These are phyloP conservation scores for Erebia ligea DNA, from an alignment of 2,888 invertebrate species.

Conservation along the genomic window DNA sequence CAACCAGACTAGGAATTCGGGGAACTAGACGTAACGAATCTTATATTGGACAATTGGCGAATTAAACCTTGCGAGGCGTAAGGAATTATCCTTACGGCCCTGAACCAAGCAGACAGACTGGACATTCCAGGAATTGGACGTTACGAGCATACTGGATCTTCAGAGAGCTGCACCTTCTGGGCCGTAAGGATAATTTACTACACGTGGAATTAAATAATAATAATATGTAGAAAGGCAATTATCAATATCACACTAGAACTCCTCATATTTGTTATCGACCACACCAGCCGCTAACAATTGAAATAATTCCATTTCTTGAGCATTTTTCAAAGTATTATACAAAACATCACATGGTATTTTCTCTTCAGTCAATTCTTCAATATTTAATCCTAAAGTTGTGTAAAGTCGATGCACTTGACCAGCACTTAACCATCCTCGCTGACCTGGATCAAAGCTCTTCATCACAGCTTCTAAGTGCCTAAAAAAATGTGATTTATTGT, in stretches of 20 bases:
- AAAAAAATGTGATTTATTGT: neutral
- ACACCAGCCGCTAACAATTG: slow-evolving; percentile 57
- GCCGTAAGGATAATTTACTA: too few species aligned
- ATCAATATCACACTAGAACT: neutral
- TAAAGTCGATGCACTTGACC: slow-evolving; percentile 68
- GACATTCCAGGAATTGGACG: too few species aligned
- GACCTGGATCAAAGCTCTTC: slow-evolving; percentile 73
- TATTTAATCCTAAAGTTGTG: slow-evolving; percentile 60
- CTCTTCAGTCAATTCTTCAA: slow-evolving; percentile 51
- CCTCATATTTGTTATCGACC: slow-evolving; percentile 8
- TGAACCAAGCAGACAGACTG: too few species aligned
- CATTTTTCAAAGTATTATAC: slow-evolving; percentile 48
- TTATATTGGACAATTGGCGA: too few species aligned
- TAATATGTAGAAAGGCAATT: too few species aligned
- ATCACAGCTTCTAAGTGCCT: slow-evolving; percentile 69
- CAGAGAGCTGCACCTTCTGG: too few species aligned
- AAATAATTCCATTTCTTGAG: slow-evolving; percentile 62
- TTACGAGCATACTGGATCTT: too few species aligned
- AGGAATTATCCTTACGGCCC: too few species aligned
- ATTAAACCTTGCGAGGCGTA: too few species aligned
- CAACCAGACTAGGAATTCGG: too few species aligned
- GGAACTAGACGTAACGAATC: too few species aligned
- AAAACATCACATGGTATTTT: slow-evolving; percentile 53
- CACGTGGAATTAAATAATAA: too few species aligned
- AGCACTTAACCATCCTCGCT: slow-evolving; percentile 67